These are phyloP conservation scores for Automeris io DNA, from an alignment of 2,888 invertebrate genomes.

Conservation along the genomic window DNA sequence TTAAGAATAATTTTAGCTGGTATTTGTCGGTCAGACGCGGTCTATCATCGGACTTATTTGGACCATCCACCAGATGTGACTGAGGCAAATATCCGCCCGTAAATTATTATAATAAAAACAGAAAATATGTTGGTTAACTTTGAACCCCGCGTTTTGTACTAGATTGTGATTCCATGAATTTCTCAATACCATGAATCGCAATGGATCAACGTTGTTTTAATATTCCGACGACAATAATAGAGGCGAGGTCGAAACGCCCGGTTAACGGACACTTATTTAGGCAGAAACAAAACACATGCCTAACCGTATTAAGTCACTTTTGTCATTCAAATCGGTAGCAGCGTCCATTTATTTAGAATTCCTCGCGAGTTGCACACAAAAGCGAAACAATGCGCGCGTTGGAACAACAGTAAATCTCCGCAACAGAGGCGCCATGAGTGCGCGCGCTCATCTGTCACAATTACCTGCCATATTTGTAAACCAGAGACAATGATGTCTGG, in stretches of 20 bases:
- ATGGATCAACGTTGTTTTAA: slow-evolving; percentile 25
- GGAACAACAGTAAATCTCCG: slow-evolving; percentile 69
- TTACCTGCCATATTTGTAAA: slow-evolving; percentile 46
- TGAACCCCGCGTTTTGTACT: no score
- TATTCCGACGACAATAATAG: slow-evolving; percentile 23
- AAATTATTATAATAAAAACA: no score
- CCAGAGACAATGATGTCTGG: slow-evolving; percentile 7
- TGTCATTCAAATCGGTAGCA: slow-evolving; percentile 74
- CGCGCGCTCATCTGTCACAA: slow-evolving; percentile 64
- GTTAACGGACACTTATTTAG: slow-evolving; percentile 9
- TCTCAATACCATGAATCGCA: no score
- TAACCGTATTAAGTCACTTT: slow-evolving; percentile 64
- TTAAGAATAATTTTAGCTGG: no score
- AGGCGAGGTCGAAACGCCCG: slow-evolving; percentile 14
- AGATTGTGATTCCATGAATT: no score
- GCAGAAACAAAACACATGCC: slow-evolving; percentile 11
- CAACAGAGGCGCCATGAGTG: slow-evolving; percentile 68
- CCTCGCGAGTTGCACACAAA: slow-evolving; percentile 57
- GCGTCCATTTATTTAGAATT: slow-evolving; percentile 67
- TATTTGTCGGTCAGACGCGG: no score
- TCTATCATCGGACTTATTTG: no score
- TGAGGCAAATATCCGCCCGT: no score
- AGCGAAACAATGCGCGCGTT: slow-evolving; percentile 59
- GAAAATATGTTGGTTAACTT: no score
- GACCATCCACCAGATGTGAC: no score